These are phyloP conservation scores for Apis florea DNA, from an alignment of 1,140 invertebrate genomes.

Conservation along the genomic window DNA sequence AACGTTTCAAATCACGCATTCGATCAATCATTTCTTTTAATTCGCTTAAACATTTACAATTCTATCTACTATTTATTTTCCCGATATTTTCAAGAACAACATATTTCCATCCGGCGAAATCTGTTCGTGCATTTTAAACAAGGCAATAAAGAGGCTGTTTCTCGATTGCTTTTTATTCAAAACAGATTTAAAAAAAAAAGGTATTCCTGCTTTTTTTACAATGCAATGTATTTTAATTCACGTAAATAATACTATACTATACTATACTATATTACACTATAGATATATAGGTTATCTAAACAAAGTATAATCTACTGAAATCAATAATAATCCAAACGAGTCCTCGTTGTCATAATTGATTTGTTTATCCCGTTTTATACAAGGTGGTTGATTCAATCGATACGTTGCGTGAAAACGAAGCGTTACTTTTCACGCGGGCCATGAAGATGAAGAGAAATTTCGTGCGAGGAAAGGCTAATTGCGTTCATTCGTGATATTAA, in stretches of 20 bases:
- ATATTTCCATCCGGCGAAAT: background rate
- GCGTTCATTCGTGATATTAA: slow-evolving; percentile 50
- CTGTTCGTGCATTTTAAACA: background rate
- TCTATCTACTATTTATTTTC: slow-evolving; percentile 9
- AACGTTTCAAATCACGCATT: slow-evolving; percentile 12
- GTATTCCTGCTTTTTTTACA: too few species aligned
- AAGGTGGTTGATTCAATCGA: too few species aligned
- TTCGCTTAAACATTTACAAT: background rate
- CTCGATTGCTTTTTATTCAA: too few species aligned
- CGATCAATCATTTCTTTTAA: slow-evolving; percentile 31
- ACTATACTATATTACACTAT: too few species aligned
- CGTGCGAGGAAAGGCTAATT: slow-evolving; percentile 14
- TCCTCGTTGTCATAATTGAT: too few species aligned
- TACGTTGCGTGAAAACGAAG: slow-evolving; percentile 12
- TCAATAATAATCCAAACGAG: too few species aligned
- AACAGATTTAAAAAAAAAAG: too few species aligned
- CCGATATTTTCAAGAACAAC: background rate
- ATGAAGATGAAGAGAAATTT: background rate
- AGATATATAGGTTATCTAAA: too few species aligned
- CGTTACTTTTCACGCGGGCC: slow-evolving; percentile 18
- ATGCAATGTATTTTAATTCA: too few species aligned
- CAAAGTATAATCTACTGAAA: too few species aligned
- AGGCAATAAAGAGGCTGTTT: background rate
- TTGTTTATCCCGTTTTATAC: too few species aligned
- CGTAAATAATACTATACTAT: too few species aligned